Conservation (phyloP, 2,888 invertebrate genomes). For the Atrina japonica region DNA sequence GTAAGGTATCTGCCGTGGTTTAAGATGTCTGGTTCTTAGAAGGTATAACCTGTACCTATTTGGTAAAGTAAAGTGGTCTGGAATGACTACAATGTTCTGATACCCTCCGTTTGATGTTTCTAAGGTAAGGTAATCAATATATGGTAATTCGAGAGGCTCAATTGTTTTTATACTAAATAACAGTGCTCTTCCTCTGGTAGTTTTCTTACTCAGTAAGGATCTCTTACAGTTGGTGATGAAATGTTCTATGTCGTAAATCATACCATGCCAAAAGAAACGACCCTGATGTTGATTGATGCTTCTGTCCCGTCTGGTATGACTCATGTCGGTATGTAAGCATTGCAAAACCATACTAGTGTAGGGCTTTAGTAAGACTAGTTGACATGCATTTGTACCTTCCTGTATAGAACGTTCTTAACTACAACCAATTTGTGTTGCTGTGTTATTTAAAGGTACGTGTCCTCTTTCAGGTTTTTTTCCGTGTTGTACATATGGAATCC, state of each 20-base stretch:
- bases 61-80: constrained; percentile 28
- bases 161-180: constrained; percentile 8
- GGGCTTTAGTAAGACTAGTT: constrained; percentile 18
- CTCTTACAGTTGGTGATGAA: neutral
- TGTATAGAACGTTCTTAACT: constrained; percentile 15
- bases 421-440: constrained; percentile 3
- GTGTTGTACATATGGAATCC: neutral
- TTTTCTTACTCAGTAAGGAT: neutral
- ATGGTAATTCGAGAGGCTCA: constrained; percentile 14
- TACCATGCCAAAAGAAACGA: constrained; percentile 10
- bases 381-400: neutral
- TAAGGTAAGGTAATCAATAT: too few relatives aligned
- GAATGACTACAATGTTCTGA: constrained; percentile 17
- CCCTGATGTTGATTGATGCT: neutral
- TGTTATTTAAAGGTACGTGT: neutral
- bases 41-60: constrained; percentile 28
- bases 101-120: constrained; percentile 2
- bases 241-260: neutral
- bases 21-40: too few relatives aligned
- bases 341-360: constrained; percentile 10
- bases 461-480: neutral
- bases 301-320: constrained; percentile 30
- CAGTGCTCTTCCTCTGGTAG: constrained; percentile 8
- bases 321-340: constrained; percentile 25
- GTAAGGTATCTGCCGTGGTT: constrained; percentile 28